phyloP scores from a whole-genome alignment of 2,113 vertebrate species.

The Lepidothrix coronata region DNA sequence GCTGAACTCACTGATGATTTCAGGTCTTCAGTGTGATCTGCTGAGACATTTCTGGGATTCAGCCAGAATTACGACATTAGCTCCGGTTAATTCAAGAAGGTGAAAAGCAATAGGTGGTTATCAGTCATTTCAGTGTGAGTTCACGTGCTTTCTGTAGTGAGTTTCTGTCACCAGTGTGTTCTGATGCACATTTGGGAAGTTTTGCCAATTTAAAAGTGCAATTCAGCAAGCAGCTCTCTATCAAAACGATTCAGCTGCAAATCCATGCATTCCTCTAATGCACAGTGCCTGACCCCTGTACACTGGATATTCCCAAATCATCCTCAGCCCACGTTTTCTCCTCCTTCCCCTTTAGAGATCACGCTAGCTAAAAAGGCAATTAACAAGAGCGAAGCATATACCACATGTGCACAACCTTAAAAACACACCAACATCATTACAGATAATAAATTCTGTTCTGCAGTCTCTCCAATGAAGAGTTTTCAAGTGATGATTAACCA shows the following conservation, averaged over 20 bases:
- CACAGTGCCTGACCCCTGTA: neutral
- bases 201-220: neutral
- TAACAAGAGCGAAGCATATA: neutral
- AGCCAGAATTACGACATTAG: neutral
- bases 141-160: neutral
- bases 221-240: neutral
- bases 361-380: neutral
- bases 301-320: neutral
- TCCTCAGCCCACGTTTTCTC: neutral
- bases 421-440: neutral
- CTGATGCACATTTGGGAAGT: neutral
- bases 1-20: neutral
- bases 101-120: neutral
- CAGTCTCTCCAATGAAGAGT: neutral
- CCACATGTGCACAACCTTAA: neutral
- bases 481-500: conserved; percentile 41
- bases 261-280: neutral
- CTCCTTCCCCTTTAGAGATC: neutral
- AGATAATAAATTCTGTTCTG: neutral
- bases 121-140: neutral
- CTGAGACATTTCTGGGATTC: neutral
- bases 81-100: neutral
- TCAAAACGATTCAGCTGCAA: neutral
- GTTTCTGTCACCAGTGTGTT: neutral
- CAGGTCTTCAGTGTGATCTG: neutral